Evolutionary conservation across 2,113 vertebrate species (phyloP), one percentile per base, ranked within the genome.

Genomic region (Seriola quinqueradiata): DNA sequence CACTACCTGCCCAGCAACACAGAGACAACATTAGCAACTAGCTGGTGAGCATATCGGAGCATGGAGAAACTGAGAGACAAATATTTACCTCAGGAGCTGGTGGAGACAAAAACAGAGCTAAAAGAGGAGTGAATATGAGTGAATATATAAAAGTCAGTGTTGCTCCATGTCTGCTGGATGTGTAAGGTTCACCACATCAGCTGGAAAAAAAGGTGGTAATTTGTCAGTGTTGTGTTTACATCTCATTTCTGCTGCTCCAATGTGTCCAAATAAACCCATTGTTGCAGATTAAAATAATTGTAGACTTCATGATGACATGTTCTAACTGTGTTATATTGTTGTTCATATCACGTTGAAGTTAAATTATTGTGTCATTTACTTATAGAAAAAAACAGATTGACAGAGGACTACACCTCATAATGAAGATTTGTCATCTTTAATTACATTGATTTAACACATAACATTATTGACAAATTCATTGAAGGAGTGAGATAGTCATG

Each of bases 41-140:
- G 46, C 32, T 7, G 46, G 21, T 42, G 46, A 75, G 17, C 59
- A 40, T 12, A 64, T 13, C 32, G 9, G 73, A 28, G 21, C 34
- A 8, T 28, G 17, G n/a, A 74, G 36, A 59, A 74, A 19, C 59
- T 19, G 28, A 57, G 50, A 44, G 73, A 8, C 16, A 12, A 23
- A 42, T 44, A 25, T 5, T 19, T 9, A 21, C 50, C 5, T 19
- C 32, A 44, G 1, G 13, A 38, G 40, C 19, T 57, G 19, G 40
- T 17, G 64, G 8, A 77, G 28, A 38, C 25, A 77, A 59, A 54
- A 59, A 44, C 55, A 25, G 55, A 72, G 48, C 36, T 57, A 19
- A 72, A 48, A 42, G 25, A 57, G 34, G 25, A 34, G 25, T 32
- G 12, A 61, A 42, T 21, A 12, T 28, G 34, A 70, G 28, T 28